These are phyloP conservation scores for Mastomys coucha DNA, from an alignment of 2,113 vertebrate genomes.

Conservation along the genomic window DNA sequence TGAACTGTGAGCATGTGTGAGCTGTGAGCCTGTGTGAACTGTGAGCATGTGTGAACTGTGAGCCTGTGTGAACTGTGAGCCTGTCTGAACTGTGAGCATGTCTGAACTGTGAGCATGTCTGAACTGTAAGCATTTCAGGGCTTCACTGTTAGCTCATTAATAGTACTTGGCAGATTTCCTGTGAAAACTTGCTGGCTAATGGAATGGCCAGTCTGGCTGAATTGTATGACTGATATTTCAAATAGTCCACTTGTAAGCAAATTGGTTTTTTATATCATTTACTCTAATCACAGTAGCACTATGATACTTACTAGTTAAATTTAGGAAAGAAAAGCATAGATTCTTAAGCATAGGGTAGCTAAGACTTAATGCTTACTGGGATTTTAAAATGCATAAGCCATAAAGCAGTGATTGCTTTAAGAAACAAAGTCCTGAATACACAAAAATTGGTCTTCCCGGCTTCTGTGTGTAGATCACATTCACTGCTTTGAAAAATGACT, in stretches of 20 bases:
- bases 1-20: not conserved
- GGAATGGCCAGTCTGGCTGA: not conserved
- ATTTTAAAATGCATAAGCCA: constrained; percentile 33
- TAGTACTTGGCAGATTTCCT: not conserved
- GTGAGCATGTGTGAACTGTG: not conserved
- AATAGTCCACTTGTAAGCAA: not conserved
- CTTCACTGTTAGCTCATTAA: not conserved
- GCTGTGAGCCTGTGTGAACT: not conserved
- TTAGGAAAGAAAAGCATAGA: not conserved
- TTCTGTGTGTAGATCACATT: not conserved
- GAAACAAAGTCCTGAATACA: not conserved
- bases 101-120: too few relatives aligned
- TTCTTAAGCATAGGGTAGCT: not conserved
- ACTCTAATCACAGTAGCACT: not conserved
- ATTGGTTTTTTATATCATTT: not conserved
- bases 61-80: not conserved
- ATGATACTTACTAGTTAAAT: not conserved
- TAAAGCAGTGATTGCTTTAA: constrained; percentile 11
- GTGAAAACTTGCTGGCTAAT: not conserved
- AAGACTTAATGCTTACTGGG: constrained; percentile 8
- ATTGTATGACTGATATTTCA: not conserved
- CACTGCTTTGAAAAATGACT: constrained; percentile 22
- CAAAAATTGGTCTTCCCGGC: not conserved
- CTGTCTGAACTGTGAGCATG: not conserved
- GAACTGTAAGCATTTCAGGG: not conserved